Evolutionary conservation across 2,113 vertebrate genomes (phyloP).

Genomic region (Clarias gariepinus): DNA sequence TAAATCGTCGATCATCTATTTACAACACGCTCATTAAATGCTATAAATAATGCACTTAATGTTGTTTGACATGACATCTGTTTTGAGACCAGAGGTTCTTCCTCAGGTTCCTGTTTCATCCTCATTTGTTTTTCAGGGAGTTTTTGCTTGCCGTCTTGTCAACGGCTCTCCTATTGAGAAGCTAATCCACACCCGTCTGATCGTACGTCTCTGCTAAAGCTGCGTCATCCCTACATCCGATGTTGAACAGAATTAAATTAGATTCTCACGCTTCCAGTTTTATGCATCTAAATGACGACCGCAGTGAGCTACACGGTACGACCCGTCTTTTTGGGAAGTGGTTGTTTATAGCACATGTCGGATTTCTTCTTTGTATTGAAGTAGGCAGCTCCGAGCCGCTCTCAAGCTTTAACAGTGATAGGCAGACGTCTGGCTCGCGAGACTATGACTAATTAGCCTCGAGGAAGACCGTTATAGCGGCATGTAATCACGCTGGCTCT

Average conservation of each 20-base stretch:
- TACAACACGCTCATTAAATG: not conserved
- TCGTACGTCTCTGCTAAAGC: not conserved
- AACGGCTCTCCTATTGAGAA: not conserved
- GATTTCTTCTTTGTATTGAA: not conserved
- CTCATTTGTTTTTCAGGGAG: not conserved
- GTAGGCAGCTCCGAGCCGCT: not conserved
- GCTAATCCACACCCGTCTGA: not conserved
- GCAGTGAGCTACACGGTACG: not conserved
- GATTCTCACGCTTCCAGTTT: not conserved
- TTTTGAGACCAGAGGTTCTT: not conserved
- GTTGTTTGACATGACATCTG: not conserved
- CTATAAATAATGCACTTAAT: not conserved
- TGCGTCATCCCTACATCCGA: not conserved
- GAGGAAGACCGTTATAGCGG: slow-evolving; percentile 12
- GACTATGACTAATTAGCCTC: slow-evolving; percentile 20
- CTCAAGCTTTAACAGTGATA: not conserved
- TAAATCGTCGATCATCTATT: too few species aligned
- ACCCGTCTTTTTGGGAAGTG: not conserved
- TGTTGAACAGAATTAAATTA: not conserved
- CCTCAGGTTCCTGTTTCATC: not conserved
- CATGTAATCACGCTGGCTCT: slow-evolving; percentile 11
- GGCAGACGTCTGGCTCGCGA: slow-evolving; percentile 14
- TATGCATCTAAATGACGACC: not conserved
- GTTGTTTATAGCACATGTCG: not conserved
- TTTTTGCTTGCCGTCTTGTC: not conserved